Percentiles rank a stretch among this genome's conserved stretches.
phyloP scores from a whole-genome alignment of 2,113 vertebrate species.

The Orcinus orca region DNA sequence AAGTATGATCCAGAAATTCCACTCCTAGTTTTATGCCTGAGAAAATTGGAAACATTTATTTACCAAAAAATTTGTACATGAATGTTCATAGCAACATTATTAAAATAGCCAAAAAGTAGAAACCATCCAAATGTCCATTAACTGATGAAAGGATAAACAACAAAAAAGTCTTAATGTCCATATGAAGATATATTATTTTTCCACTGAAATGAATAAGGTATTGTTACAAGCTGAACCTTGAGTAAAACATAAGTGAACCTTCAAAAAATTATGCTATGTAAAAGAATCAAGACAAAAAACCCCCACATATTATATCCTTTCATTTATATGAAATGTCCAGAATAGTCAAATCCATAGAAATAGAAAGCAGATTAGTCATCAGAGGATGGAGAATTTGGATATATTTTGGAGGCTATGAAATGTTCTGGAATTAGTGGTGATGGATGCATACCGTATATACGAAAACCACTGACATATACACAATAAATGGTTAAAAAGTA shows the following conservation, averaged over 20 bases:
- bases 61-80: background rate
- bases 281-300: background rate
- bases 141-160: background rate
- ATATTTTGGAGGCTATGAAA: background rate
- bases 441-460: too few species aligned
- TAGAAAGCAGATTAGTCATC: background rate
- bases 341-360: background rate
- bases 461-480: background rate
- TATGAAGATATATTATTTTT: background rate
- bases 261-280: background rate
- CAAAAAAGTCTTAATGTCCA: background rate
- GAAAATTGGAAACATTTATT: background rate
- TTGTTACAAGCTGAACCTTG: background rate
- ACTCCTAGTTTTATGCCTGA: background rate
- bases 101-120: background rate
- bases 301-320: background rate
- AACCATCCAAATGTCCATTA: background rate
- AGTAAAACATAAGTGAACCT: too few species aligned
- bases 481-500: background rate
- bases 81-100: background rate
- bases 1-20: background rate
- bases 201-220: background rate
- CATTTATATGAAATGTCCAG: background rate
- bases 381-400: background rate
- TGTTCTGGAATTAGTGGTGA: background rate